Evolutionary conservation across 2,888 invertebrate species (phyloP).

Genomic region (Diabrotica balteata): DNA sequence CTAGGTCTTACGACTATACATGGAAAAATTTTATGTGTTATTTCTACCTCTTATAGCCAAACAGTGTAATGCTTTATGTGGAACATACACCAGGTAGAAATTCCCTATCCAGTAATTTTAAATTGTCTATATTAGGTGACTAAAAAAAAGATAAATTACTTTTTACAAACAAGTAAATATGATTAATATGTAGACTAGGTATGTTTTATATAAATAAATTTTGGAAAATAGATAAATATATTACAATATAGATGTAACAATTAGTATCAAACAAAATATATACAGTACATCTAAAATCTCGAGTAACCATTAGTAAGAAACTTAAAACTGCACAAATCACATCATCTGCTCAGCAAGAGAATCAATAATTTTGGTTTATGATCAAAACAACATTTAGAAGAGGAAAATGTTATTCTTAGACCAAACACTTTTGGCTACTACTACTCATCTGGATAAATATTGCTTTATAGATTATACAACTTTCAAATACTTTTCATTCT

Average conservation of each 20-base stretch:
- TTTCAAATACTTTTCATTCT: too few relatives aligned
- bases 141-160: constrained; percentile 14
- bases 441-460: too few relatives aligned
- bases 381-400: too few relatives aligned
- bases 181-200: constrained; percentile 21
- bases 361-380: neutral
- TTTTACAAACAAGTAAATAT: constrained; percentile 17
- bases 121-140: neutral
- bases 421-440: too few relatives aligned
- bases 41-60: constrained; percentile 18
- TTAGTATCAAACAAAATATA: constrained; percentile 19
- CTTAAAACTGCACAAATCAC: constrained; percentile 8
- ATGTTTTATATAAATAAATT: constrained; percentile 24
- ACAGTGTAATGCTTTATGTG: constrained; percentile 21
- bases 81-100: constrained; percentile 27
- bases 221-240: constrained; percentile 23
- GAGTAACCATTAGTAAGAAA: constrained; percentile 20
- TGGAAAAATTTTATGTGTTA: constrained; percentile 16
- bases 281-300: constrained; percentile 19
- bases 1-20: constrained; percentile 11
- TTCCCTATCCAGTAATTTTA: constrained; percentile 14
- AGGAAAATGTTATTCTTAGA: too few relatives aligned
- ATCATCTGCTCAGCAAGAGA: constrained; percentile 20
- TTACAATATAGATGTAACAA: constrained; percentile 21
- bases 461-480: too few relatives aligned